A percentile compares a stretch with the other conserved stretches of the same genome.
Conservation (phyloP, 2,888 invertebrate species). For the Leptogaster cylindrica region DNA sequence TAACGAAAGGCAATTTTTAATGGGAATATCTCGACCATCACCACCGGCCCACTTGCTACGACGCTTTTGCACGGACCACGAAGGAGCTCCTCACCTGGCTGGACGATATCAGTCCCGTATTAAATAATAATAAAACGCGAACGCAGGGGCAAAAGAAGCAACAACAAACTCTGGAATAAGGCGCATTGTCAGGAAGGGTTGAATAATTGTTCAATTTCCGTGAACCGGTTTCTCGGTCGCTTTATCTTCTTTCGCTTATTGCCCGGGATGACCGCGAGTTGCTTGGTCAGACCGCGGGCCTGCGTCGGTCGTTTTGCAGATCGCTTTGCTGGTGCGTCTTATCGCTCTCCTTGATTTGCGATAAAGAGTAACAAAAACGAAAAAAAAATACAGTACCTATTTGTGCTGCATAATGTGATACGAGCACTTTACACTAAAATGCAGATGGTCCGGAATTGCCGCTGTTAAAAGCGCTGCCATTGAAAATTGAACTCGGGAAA, state of each 20-base stretch:
- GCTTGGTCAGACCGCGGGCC: no score
- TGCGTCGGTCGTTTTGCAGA: no score
- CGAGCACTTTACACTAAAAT: no score
- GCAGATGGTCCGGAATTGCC: no score
- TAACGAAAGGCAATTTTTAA: slow-evolving; percentile 53
- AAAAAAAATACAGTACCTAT: no score
- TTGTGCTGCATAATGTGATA: no score
- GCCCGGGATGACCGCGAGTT: background rate
- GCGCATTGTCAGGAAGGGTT: slow-evolving; percentile 45
- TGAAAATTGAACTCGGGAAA: no score
- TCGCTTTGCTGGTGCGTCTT: no score
- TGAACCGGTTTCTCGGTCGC: slow-evolving; percentile 35
- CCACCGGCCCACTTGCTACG: slow-evolving; percentile 19
- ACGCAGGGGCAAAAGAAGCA: background rate
- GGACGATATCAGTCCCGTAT: slow-evolving; percentile 31
- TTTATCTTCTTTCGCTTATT: slow-evolving; percentile 16
- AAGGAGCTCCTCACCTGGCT: slow-evolving; percentile 16
- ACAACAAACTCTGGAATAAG: slow-evolving; percentile 16
- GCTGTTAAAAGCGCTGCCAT: no score
- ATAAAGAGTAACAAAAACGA: no score
- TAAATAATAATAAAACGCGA: slow-evolving; percentile 37
- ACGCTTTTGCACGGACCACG: background rate
- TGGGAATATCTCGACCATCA: slow-evolving; percentile 38
- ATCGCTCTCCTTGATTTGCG: no score
- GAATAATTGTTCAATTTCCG: slow-evolving; percentile 48